These are phyloP conservation scores for Noctuana brunneofusca DNA, from an alignment of 2,888 invertebrate genomes.

Conservation along the genomic window DNA sequence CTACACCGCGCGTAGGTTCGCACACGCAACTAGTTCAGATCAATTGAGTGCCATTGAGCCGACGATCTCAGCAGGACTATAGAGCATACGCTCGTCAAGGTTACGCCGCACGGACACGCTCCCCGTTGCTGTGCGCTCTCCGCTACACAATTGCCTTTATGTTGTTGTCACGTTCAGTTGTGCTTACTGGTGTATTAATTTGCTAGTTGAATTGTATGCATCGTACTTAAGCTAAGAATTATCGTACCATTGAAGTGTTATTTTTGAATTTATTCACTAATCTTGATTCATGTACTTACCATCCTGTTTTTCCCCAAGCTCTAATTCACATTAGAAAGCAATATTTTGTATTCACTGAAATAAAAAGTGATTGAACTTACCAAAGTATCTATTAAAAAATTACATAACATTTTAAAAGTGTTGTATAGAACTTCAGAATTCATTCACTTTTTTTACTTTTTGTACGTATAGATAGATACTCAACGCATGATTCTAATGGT, in stretches of 20 bases:
- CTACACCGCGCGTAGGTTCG: slow-evolving; percentile 68
- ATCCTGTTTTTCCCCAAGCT: slow-evolving; percentile 1
- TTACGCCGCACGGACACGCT: slow-evolving; percentile 55
- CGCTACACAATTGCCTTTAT: slow-evolving; percentile 44
- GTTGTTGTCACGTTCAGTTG: slow-evolving; percentile 30
- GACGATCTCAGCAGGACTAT: slow-evolving; percentile 64
- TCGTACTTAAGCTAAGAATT: slow-evolving; percentile 21
- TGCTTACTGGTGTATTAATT: slow-evolving; percentile 28
- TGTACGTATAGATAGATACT: neutral
- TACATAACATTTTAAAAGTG: neutral
- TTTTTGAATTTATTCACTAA: neutral
- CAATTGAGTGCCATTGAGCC: slow-evolving; percentile 78
- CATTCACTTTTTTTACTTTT: slow-evolving; percentile 32
- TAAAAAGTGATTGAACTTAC: slow-evolving; percentile 22
- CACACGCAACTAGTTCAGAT: slow-evolving; percentile 74
- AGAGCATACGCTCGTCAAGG: slow-evolving; percentile 65
- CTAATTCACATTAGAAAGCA: slow-evolving; percentile 14
- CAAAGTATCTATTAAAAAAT: neutral
- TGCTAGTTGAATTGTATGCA: slow-evolving; percentile 28
- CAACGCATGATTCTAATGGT: slow-evolving; percentile 18
- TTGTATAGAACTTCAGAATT: slow-evolving; percentile 4
- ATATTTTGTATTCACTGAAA: slow-evolving; percentile 17
- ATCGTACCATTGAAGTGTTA: slow-evolving; percentile 6
- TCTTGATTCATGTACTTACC: neutral
- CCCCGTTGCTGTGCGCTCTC: slow-evolving; percentile 49